These are phyloP conservation scores for Zaprionus taronus DNA, from an alignment of 1,140 invertebrate species.

Conservation along the genomic window DNA sequence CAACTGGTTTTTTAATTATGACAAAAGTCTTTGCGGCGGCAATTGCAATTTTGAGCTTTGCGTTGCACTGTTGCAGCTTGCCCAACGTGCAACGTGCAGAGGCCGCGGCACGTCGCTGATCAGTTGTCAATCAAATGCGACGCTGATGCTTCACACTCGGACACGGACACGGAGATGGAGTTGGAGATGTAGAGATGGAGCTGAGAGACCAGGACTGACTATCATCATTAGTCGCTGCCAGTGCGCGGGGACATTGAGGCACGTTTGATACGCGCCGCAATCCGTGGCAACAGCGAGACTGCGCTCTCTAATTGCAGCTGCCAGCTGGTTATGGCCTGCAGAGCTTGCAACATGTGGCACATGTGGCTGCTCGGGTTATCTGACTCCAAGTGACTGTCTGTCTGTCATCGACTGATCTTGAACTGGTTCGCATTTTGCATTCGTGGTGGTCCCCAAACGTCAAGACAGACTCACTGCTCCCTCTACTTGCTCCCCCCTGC, in stretches of 20 bases:
- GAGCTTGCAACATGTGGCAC: background rate
- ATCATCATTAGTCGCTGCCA: slow-evolving; percentile 79
- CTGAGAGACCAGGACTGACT: slow-evolving; percentile 27
- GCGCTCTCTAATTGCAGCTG: slow-evolving; percentile 44
- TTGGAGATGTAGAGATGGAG: background rate
- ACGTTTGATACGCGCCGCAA: slow-evolving; percentile 72
- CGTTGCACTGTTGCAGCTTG: background rate
- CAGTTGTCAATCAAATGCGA: slow-evolving; percentile 79
- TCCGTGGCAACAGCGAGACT: background rate
- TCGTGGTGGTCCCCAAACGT: slow-evolving; percentile 66
- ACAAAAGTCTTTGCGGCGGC: slow-evolving; percentile 31
- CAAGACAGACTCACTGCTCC: slow-evolving; percentile 4
- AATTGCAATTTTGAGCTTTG: background rate
- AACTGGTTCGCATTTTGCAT: slow-evolving; percentile 62
- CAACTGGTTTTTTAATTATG: slow-evolving; percentile 78
- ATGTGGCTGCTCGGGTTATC: slow-evolving; percentile 6
- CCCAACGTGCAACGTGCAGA: background rate
- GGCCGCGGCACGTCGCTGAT: slow-evolving; percentile 48
- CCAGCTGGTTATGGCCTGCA: slow-evolving; percentile 59
- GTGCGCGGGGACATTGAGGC: slow-evolving; percentile 65
- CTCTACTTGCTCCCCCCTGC: background rate
- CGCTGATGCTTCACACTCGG: slow-evolving; percentile 76
- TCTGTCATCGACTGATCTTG: slow-evolving; percentile 75
- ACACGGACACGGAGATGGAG: slow-evolving; percentile 17
- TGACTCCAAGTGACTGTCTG: slow-evolving; percentile 23